phyloP scores from a whole-genome alignment of 2,113 vertebrate species.

The Gasterosteus aculeatus region DNA sequence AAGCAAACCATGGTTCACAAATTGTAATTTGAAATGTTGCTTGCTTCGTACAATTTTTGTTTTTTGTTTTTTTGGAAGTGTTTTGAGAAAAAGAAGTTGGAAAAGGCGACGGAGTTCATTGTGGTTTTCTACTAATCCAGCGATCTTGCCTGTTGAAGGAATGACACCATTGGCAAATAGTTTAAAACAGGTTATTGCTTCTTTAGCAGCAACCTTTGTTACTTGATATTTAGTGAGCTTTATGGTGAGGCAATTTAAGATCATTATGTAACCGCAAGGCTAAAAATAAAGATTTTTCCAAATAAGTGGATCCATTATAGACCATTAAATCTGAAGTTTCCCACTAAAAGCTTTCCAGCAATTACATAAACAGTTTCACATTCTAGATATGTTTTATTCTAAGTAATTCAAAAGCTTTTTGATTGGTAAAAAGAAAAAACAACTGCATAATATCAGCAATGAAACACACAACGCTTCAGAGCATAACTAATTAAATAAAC shows the following conservation, averaged over 20 bases:
- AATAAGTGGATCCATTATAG: slow-evolving; percentile 30
- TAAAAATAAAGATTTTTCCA: slow-evolving; percentile 37
- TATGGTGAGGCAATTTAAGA: slow-evolving; percentile 12
- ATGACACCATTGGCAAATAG: slow-evolving; percentile 30
- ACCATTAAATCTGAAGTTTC: slow-evolving; percentile 17
- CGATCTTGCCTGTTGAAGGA: slow-evolving; percentile 7
- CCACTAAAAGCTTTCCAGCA: slow-evolving; percentile 35
- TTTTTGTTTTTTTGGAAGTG: background rate
- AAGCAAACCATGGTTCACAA: background rate
- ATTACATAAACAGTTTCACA: slow-evolving; percentile 4
- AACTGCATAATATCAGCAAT: background rate
- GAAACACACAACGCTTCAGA: background rate
- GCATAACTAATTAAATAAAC: background rate
- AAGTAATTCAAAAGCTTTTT: background rate
- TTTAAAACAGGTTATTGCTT: slow-evolving; percentile 49
- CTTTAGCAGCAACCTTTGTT: slow-evolving; percentile 47
- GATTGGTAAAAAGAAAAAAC: background rate
- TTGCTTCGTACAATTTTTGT: background rate
- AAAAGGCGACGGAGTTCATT: slow-evolving; percentile 14
- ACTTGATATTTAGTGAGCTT: slow-evolving; percentile 12
- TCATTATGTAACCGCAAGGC: slow-evolving; percentile 40
- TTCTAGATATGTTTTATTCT: slow-evolving; percentile 1
- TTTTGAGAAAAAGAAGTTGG: slow-evolving; percentile 6
- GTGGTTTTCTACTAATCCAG: background rate
- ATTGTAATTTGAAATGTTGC: background rate